Base-by-base conservation (phyloP, 2,797 vertebrate genomes). In the Chlorospingus semifuscus region DNA sequence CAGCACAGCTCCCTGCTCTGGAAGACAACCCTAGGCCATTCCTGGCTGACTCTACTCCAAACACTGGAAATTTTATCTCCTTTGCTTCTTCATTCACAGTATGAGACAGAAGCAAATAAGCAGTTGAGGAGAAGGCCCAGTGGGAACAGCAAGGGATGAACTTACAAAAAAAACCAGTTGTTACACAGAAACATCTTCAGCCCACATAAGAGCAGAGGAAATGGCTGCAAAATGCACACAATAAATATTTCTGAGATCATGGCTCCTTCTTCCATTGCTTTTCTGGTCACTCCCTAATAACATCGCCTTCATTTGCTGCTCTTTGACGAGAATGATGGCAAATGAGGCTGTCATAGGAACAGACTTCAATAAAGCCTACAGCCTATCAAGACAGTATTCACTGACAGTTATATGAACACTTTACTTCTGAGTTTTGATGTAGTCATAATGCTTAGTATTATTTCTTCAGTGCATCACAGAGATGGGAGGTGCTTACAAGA, bases 91-190 rank as follows among this genome's bases (percentile, higher is more conserved):
- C 21, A 56, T 11, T 34, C 19, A 27, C 9, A 27, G 4, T 14
- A 55, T 2, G 20, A 89, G 17, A 82, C 12, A 68, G 59, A 41
- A 87, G 36, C 10, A 78, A 27, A 29, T 15, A 60, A 57, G 52
- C 9, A 87, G 17, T 2, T 42, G 42, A 85, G 14, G 23, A 90
- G 34, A 46, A 63, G 26, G 36, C 9, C 11, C 39, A 13, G 37
- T 49, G n/a, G 42, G n/a, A 49, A 81, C 7, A 6, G 8, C 8
- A 83, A 24, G 29, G 8, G 29, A 70, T 50, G 34, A 91, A 84
- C 6, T 46, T 60, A 44, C 0, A 70, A 71, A 19, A 19, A 42
- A 83, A 70, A 13, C 0, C 32, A 49, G 3, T 1, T 18, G 7
- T 34, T 82, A 64, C 14, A 53, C 3, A 77, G 64, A 78, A 95